Base-by-base conservation (phyloP, 1,140 invertebrate species). In the Orius insidiosus region DNA sequence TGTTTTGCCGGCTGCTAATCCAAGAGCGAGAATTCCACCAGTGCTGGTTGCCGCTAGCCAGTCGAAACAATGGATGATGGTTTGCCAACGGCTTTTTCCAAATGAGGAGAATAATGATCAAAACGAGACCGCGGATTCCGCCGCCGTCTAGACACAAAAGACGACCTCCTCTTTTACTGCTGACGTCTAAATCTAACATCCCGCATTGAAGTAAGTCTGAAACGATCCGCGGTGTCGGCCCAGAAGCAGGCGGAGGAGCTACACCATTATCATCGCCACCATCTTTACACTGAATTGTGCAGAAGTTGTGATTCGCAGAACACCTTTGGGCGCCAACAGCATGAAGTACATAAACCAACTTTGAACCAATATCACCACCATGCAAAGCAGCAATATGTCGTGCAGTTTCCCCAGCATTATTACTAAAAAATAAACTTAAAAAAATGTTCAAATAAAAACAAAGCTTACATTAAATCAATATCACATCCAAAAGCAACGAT, bases 31-130 rank as follows among this genome's bases (percentile, higher is more conserved):
- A 36, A 98, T 92, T 0, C 88, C 93, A 2, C 94, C 94, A 2
- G 94, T 98, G 47, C 89, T 95, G 1, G 95, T 98, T 3, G 95
- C 95, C 4, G 86, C 83, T 14, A 98, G 74, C 92, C 93, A 98
- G 61, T 98, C 93, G 63, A 98, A 98, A 5, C 84, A 64, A 19
- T 78, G 67, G 18, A 95, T 74, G n/a, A n/a, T 1, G 87, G 84
- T 40, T 67, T 74, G 1, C 73, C 64, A 0, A 80, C 63, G 0
- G 73, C 64, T 10, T 71, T 69, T 57, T 97, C 87, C 16, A 98
- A 65, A 57, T 85, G 85, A 87, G 60, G 0, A 98, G 63, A 40
- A 87, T 74, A 59, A 89, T 84, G 0, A 92, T 77, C 2, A 95
- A 65, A 4, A 96, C 75, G 3, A 98, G 59, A 3, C 93, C 93